phyloP scores from a whole-genome alignment of 2,888 invertebrate species.

The Doris montereyensis region DNA sequence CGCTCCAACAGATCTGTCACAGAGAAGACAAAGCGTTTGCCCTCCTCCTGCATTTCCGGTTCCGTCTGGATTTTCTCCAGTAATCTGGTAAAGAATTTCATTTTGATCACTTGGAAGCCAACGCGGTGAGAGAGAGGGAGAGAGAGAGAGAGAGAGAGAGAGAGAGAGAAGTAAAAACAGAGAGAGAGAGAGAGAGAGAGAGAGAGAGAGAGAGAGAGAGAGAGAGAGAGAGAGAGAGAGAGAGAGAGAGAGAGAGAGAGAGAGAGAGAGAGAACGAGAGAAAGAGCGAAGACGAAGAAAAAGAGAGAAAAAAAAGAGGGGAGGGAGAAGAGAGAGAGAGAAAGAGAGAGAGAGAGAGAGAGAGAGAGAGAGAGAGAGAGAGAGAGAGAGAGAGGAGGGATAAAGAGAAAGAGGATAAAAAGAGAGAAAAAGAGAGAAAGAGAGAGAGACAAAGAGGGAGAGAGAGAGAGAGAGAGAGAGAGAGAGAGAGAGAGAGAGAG shows the following conservation, averaged over 20 bases:
- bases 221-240: background rate
- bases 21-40: conserved; percentile 92
- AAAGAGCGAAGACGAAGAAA: background rate
- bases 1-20: conserved; percentile 90
- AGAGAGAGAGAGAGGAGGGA: background rate
- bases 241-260: background rate
- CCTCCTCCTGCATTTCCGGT: conserved; percentile 92
- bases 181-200: conserved; percentile 8
- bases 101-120: conserved; percentile 38
- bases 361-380: background rate
- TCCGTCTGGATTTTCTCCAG: conserved; percentile 74
- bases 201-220: conserved; percentile 18
- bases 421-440: conserved; percentile 1
- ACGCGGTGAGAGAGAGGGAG: background rate
- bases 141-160: conserved; percentile 6
- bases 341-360: background rate
- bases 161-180: background rate
- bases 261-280: background rate
- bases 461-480: background rate
- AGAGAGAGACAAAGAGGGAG: background rate
- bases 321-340: background rate
- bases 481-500: background rate
- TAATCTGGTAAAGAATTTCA: conserved; percentile 65
- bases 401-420: background rate
- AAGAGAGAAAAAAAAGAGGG: background rate